A percentile compares a stretch with the other conserved stretches of the same genome.
phyloP scores from a whole-genome alignment of 2,797 vertebrate genomes.

The Pangasius mekongensis region DNA sequence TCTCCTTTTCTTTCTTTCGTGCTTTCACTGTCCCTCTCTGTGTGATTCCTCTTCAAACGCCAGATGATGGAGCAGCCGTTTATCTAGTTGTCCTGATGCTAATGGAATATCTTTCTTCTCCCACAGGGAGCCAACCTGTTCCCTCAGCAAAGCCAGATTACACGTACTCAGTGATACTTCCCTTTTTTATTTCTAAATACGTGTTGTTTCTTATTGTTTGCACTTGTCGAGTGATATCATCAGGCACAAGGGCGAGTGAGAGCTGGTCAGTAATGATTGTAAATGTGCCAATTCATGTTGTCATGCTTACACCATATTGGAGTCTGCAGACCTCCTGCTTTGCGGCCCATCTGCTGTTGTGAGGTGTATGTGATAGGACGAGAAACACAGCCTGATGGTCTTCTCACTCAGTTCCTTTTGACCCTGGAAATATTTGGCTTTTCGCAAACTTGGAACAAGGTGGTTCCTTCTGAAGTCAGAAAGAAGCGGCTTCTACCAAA shows the following conservation, averaged over 20 bases:
- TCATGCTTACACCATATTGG: constrained; percentile 27
- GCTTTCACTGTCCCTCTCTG: constrained; percentile 7
- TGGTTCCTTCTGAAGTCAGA: not conserved
- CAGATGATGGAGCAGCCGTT: constrained; percentile 23
- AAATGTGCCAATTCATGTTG: constrained; percentile 26
- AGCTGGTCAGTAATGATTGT: constrained; percentile 29
- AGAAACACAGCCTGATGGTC: constrained; percentile 28
- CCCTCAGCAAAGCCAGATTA: constrained; percentile 2
- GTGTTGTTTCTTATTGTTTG: not conserved
- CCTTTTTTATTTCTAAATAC: not conserved
- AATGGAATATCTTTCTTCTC: constrained; percentile 29
- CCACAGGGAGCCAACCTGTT: constrained; percentile 29
- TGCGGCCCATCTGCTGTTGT: constrained; percentile 47
- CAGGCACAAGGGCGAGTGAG: constrained; percentile 3
- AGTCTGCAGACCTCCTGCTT: constrained; percentile 32
- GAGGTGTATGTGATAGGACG: constrained; percentile 41
- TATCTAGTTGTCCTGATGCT: constrained; percentile 26
- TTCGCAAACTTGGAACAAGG: not conserved
- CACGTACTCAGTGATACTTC: not conserved
- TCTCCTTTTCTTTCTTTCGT: not conserved
- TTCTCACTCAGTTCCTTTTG: not conserved
- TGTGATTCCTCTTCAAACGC: constrained; percentile 28
- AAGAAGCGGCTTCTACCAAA: not conserved
- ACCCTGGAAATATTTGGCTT: not conserved
- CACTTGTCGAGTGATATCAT: not conserved